A percentile compares a stretch with the other conserved stretches of the same genome.
These are phyloP conservation scores for Clupea harengus DNA, from an alignment of 2,113 vertebrate species.

Conservation along the genomic window DNA sequence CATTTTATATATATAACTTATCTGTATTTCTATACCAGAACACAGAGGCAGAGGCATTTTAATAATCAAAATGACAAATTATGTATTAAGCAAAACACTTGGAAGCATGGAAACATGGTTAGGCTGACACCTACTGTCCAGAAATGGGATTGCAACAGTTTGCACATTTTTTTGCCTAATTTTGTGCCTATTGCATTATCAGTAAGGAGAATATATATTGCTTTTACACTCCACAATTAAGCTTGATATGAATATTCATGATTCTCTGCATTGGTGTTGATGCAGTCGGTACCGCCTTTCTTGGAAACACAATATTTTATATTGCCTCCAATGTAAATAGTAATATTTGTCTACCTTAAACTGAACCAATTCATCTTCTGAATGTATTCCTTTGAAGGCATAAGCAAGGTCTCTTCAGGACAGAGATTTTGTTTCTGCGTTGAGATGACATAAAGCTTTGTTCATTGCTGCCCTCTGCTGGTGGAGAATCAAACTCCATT, in stretches of 20 bases:
- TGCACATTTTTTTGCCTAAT: neutral
- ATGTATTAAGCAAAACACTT: neutral
- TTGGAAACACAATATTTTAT: neutral
- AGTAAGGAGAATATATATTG: neutral
- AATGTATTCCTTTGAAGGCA: neutral
- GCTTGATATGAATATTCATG: neutral
- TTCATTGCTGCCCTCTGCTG: conserved; percentile 1
- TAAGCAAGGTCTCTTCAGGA: neutral
- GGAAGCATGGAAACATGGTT: neutral
- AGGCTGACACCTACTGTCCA: neutral
- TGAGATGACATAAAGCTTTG: conserved; percentile 13
- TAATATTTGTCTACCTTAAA: neutral
- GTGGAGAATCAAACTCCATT: neutral
- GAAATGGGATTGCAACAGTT: neutral
- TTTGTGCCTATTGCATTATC: neutral
- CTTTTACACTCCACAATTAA: neutral
- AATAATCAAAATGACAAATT: neutral
- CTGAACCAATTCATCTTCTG: neutral
- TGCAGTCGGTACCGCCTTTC: neutral
- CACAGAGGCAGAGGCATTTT: neutral
- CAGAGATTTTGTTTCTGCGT: neutral
- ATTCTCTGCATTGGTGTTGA: neutral
- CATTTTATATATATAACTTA: neutral
- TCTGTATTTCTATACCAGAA: neutral
- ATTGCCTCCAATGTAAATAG: neutral